Conservation (phyloP, 2,888 invertebrate species). For the Capitulum mitella region DNA sequence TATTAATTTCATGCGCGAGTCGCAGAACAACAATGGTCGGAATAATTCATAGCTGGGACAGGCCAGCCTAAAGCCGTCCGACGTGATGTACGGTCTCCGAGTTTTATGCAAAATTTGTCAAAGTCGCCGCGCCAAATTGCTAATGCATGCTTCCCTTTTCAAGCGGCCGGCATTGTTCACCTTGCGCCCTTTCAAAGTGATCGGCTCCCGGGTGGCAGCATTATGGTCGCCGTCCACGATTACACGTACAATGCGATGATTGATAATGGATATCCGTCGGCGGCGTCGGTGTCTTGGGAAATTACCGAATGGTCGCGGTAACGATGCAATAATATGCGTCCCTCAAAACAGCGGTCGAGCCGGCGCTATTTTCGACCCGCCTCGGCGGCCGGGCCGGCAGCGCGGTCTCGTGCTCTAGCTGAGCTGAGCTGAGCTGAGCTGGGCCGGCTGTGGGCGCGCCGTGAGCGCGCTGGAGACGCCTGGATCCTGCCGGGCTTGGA, state of each 20-base stretch:
- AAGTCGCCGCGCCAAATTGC: not conserved
- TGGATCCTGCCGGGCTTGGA: too few species aligned
- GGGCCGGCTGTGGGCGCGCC: too few species aligned
- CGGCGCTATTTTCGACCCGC: too few species aligned
- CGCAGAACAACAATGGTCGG: not conserved
- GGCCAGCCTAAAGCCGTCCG: not conserved
- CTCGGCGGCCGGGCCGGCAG: too few species aligned
- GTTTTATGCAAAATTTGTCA: conserved; percentile 9
- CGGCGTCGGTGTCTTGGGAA: not conserved
- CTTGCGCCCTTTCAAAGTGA: not conserved
- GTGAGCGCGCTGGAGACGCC: too few species aligned
- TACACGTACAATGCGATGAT: not conserved
- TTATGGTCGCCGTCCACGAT: not conserved
- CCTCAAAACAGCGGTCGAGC: too few species aligned
- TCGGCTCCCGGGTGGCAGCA: not conserved
- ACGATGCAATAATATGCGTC: too few species aligned
- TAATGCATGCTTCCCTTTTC: not conserved
- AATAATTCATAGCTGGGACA: not conserved
- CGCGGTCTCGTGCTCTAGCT: too few species aligned
- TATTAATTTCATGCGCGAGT: conserved; percentile 5
- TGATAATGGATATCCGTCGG: not conserved
- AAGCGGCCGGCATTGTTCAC: not conserved
- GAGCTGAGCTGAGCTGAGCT: too few species aligned
- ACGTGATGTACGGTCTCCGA: not conserved
- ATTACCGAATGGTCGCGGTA: too few species aligned